A percentile compares a stretch with the other conserved stretches of the same genome.
phyloP scores from a whole-genome alignment of 2,797 vertebrate species.

The Mormyrops boulengeri region DNA sequence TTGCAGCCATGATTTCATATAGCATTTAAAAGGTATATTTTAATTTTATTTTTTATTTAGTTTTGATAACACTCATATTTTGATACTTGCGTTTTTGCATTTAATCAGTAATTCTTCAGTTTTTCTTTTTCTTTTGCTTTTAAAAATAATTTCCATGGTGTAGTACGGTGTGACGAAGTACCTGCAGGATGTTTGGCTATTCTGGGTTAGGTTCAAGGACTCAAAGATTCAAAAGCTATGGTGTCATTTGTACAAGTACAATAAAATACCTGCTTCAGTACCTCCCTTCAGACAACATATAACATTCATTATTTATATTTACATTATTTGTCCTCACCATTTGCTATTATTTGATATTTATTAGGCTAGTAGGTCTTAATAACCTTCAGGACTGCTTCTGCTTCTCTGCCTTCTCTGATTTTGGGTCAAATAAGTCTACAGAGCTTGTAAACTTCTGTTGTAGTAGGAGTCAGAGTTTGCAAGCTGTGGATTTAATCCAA shows the following conservation, averaged over 20 bases:
- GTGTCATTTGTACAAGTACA: not conserved
- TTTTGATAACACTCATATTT: not conserved
- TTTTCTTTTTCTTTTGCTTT: not conserved
- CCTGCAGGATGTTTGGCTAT: not conserved
- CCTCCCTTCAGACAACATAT: not conserved
- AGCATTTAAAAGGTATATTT: not conserved
- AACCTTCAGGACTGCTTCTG: not conserved
- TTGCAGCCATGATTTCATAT: not conserved
- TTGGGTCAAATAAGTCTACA: constrained; percentile 60
- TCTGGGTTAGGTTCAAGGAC: not conserved
- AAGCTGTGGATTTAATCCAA: not conserved
- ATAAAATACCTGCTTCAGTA: not conserved
- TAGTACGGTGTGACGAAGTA: not conserved
- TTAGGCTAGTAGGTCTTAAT: not conserved
- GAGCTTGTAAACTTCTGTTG: constrained; percentile 49
- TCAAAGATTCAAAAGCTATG: not conserved
- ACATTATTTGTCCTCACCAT: not conserved
- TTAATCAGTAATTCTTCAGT: not conserved
- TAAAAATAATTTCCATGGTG: not conserved
- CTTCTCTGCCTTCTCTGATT: not conserved
- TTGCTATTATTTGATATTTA: not conserved
- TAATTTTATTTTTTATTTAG: not conserved
- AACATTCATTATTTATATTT: not conserved
- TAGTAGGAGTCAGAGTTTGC: constrained; percentile 36
- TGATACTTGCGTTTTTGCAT: not conserved